Percentiles rank a stretch among this genome's conserved stretches.
Evolutionary conservation across 35 echinoderm and acorn worm species (phyloP).

Genomic region (Anneissia japonica): DNA sequence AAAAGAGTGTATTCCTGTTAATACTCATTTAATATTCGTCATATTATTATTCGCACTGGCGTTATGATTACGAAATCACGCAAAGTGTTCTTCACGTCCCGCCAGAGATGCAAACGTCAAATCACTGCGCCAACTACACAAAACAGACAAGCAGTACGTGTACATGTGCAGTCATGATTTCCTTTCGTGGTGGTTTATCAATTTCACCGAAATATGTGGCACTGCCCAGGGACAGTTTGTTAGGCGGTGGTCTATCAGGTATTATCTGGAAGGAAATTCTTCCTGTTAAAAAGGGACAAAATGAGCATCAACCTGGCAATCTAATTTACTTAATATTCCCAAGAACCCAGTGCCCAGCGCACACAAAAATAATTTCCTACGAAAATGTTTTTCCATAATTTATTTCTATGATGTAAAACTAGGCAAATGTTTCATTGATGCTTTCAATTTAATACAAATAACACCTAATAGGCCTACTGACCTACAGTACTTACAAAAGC

Average conservation of each 20-base stretch:
- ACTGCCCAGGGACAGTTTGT: not conserved
- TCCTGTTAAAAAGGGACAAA: not conserved
- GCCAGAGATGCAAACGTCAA: not conserved
- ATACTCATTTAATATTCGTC: not conserved
- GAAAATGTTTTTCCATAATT: not conserved
- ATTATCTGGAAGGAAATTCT: not conserved
- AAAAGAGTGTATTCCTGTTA: not conserved
- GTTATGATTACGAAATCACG: not conserved
- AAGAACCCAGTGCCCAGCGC: not conserved
- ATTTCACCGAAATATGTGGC: not conserved
- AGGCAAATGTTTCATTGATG: too few species aligned
- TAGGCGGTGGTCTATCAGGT: not conserved
- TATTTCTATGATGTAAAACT: too few species aligned
- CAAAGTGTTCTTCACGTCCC: not conserved
- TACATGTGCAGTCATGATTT: not conserved
- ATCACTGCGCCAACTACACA: not conserved
- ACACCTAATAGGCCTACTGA: too few species aligned
- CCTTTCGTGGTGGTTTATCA: not conserved
- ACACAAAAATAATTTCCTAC: not conserved
- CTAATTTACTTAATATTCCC: not conserved
- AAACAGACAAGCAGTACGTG: not conserved
- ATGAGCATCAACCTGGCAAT: conserved; percentile 1
- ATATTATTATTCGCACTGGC: not conserved
- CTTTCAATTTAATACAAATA: too few species aligned
- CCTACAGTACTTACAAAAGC: too few species aligned